Base-by-base conservation (phyloP, 1,140 invertebrate genomes). In the Drosophila pallidifrons region DNA sequence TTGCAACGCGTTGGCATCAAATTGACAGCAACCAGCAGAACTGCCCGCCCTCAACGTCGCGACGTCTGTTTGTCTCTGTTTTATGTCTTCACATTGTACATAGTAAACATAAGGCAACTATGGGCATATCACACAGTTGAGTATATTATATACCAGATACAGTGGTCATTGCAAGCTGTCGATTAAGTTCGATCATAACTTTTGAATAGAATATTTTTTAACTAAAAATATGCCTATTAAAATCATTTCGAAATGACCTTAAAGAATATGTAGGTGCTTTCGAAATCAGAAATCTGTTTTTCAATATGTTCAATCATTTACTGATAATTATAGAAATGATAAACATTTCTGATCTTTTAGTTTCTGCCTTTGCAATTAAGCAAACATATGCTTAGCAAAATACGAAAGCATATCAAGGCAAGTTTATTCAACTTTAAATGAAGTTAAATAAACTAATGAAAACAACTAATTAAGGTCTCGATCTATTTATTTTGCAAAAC, bases 301-400 rank as follows among this genome's bases (percentile, higher is more conserved):
- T 25, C 20, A 25, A 25, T 25, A 4, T 25, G 20, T 4, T 25
- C 20, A 25, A 25, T 25, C 20, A 25, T 25, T 25, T 38, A 38
- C 8, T 10, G 35, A 38, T 38, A 82, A 77, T 80, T 83, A 85
- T 67, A 67, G 66, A 70, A 83, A 83, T 83, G 58, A 81, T 83
- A 74, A 6, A n/a, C 10, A 74, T 85, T 83, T 81, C 72, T 83
- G 75, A 83, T 38, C 3, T 43, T 41, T 41, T 41, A 10, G 5
- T 43, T 43, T 43, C 1, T 25, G 20, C 20, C n/a, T 43, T 43
- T 43, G n/a, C n/a, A 43, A 3, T 43, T 43, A 13, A 43, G 11
- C 1, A 13, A n/a, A n/a, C 41, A 43, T 43, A 13, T 43, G 5
- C n/a, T 5, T 13, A 43, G 5, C 11, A 43, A 43, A 43, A 13